Base-by-base conservation (phyloP, 2,113 vertebrate genomes). In the Strix uralensis region DNA sequence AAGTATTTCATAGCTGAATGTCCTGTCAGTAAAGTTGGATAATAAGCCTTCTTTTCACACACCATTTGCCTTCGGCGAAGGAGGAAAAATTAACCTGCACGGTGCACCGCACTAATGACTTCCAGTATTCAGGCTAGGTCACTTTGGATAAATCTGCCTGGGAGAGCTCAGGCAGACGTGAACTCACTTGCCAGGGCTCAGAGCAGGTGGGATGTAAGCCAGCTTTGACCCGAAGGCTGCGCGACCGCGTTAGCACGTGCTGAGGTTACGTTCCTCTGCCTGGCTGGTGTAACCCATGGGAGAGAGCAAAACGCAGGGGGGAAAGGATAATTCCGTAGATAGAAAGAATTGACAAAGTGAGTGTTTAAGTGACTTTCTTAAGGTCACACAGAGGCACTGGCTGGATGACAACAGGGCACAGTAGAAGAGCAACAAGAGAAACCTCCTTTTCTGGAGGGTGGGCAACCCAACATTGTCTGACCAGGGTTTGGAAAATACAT, bases 1-100 rank as follows among this genome's bases (percentile, higher is more conserved):
- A 61, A 54, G 54, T 26, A 94, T 89, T 95, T 89, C 29, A 71
- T 36, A 87, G 65, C 42, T 63, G 62, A 93, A 88, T 38, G 62
- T 90, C 61, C 78, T 82, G 67, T 81, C 81, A 38, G 66, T 55
- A 12, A 61, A 93, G 66, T 3, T 8, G 6, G 42, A 77, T 80
- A 93, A 88, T 69, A 95, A 90, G 58, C 70, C 58, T 75, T 58
- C 57, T 82, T 91, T 96, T 95, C 90, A 94, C 79, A 94, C 46
- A n/a, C 54, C 78, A 77, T 82, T 95, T 82, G 40, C 84, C 46
- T 75, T 54, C 36, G 82, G 58, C 1, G 5, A 71, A 84, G 47
- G 57, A 72, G 54, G 59, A 70, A 38, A 90, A 91, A 94, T 73
- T 67, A 69, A 46, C 74, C 81, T 58, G 70, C 81, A 57, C 0